Evolutionary conservation across 2,113 vertebrate species (phyloP).

Genomic region (Marmota flaviventris): DNA sequence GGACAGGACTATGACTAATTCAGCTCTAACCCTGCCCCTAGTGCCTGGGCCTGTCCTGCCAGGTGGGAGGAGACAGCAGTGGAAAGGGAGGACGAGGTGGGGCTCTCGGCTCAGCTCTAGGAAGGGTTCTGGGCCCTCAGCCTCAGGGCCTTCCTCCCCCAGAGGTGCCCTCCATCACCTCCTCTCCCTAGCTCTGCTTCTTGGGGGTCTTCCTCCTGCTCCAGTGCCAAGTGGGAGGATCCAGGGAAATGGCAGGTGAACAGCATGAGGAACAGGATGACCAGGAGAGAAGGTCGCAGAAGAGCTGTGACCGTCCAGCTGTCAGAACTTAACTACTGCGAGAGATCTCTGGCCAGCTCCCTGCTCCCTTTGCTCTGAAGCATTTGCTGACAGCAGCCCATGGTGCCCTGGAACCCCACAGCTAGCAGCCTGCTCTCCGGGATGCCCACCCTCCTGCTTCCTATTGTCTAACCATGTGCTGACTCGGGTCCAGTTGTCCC

Average conservation of each 20-base stretch:
- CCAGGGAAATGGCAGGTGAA: not conserved
- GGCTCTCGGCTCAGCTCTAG: not conserved
- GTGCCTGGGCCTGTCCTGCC: not conserved
- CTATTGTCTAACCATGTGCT: not conserved
- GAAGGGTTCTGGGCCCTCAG: not conserved
- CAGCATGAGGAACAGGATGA: not conserved
- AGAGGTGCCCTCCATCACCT: not conserved
- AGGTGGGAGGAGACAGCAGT: not conserved
- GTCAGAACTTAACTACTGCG: not conserved
- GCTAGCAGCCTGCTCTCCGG: not conserved
- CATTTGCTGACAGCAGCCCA: not conserved
- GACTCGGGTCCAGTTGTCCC: not conserved
- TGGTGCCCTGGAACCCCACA: accelerated
- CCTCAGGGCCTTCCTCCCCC: not conserved
- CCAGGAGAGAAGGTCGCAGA: not conserved
- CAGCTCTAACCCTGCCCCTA: not conserved
- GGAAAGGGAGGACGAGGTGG: not conserved
- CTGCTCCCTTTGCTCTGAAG: not conserved
- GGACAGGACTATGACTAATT: not conserved
- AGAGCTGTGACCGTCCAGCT: not conserved
- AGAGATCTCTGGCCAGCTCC: not conserved
- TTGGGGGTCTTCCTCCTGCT: not conserved
- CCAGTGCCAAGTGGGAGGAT: not conserved
- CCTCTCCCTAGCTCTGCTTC: not conserved
- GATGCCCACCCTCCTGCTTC: no score